Evolutionary conservation across 2,113 vertebrate genomes (phyloP).

Genomic region (Gavialis gangeticus): DNA sequence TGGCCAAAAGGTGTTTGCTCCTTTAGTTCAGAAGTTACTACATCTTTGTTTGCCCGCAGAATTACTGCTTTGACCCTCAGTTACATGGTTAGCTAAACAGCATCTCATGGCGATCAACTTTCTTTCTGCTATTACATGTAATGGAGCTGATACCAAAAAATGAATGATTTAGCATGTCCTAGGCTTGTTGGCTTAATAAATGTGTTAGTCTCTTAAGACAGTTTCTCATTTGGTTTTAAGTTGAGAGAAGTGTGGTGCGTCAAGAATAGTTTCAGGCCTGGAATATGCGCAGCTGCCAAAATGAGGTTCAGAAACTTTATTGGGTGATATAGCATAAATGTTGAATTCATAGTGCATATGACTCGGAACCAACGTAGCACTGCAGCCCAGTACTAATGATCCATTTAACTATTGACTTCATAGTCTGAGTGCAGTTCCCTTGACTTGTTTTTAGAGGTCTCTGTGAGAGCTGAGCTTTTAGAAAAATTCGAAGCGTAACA

Average conservation of each 20-base stretch:
- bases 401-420: conserved; percentile 26
- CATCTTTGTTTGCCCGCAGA: not conserved
- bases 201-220: not conserved
- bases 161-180: not conserved
- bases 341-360: conserved; percentile 53
- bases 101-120: conserved; percentile 24
- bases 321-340: conserved; percentile 62
- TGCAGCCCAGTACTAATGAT: conserved; percentile 57
- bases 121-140: not conserved
- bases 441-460: conserved; percentile 1
- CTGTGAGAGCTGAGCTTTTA: not conserved
- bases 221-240: not conserved
- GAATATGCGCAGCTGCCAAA: conserved; percentile 55
- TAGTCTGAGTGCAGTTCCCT: conserved; percentile 40
- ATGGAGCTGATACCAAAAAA: not conserved
- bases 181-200: conserved; percentile 28
- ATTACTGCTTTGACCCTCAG: conserved; percentile 23
- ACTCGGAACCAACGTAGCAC: conserved; percentile 51
- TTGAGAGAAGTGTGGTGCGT: conserved; percentile 42
- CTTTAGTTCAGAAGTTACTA: conserved; percentile 2
- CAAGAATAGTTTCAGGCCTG: accelerated
- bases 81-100: not conserved
- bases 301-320: conserved; percentile 55
- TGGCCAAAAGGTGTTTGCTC: not conserved
- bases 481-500: conserved; percentile 19